Evolutionary conservation across 2,113 vertebrate species (phyloP), one percentile per base, ranked within the genome.

Genomic region (Podarcis cretensis): DNA sequence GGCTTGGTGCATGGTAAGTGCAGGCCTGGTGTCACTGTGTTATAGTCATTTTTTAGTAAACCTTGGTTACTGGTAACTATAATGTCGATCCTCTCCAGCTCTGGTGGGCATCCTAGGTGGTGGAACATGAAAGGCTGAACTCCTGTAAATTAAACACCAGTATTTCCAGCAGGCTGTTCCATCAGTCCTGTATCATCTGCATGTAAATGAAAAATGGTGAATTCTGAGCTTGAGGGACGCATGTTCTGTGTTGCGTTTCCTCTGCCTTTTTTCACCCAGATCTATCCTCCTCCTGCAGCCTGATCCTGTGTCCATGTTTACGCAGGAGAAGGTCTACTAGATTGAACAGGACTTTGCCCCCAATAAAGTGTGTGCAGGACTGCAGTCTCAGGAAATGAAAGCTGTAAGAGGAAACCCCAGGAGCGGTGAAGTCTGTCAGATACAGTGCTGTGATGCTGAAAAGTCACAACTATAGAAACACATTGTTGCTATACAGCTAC

Each of bases 91-190:
- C 48, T 48, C 59, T 63, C 59, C 18, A 2, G 27, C 18, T 71
- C 40, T 27, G 25, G 76, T 1, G 21, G 78, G 14, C 0, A 76
- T 73, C 88, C 91, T 95, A 94, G 92, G 92, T 91, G 90, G 81
- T 40, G 16, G 63, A 63, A 68, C 32, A 32, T 63, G 90, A 27
- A 90, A 83, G n/a, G 57, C 71, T 81, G 79, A 79, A 12, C 30
- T 1, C 40, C 76, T 1, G 1, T 63, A 8, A 10, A 5, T 9
- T 79, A 30, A 66, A 6, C 3, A 12, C 12, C 23, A 48, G 23
- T 13, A 4, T 27, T 23, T 3, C 43, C 81, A n/a, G 92, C 18
- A 78, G 35, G 75, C 12, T 48, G 20, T 23, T 21, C 90, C 93
- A 5, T 27, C 93, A 92, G 92, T 92, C 90, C 35, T 82, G 6